Percentiles rank a stretch among this genome's conserved stretches.
These are phyloP conservation scores for Ptychodera flava DNA, from an alignment of 35 echinoderm and acorn worm species.

Conservation along the genomic window DNA sequence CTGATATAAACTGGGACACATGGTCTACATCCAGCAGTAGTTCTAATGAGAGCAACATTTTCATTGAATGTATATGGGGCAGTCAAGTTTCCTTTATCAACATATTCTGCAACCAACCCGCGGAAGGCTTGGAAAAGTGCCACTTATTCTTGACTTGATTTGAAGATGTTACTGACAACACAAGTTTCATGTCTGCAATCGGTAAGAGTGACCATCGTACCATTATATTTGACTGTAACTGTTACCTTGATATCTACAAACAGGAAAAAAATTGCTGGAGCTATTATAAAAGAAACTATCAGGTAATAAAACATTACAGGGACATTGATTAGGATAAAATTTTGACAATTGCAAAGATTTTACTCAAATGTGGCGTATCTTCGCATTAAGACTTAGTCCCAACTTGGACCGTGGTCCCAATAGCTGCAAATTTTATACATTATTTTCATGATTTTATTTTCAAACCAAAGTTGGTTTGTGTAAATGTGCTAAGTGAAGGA, in stretches of 20 bases:
- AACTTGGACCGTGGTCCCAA: no score
- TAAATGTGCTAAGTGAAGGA: no score
- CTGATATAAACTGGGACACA: not conserved
- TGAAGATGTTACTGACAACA: not conserved
- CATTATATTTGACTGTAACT: not conserved
- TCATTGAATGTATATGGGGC: not conserved
- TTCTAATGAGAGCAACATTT: no score
- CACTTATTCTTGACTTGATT: not conserved
- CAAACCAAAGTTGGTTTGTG: no score
- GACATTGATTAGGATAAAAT: not conserved
- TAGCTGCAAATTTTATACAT: no score
- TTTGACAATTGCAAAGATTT: not conserved
- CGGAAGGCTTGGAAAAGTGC: not conserved
- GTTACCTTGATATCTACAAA: not conserved
- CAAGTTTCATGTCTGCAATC: not conserved
- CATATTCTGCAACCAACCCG: not conserved
- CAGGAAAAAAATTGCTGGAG: not conserved
- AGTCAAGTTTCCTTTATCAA: not conserved
- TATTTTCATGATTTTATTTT: no score
- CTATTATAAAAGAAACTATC: not conserved
- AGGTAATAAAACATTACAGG: not conserved
- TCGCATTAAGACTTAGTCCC: no score
- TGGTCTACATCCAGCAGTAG: not conserved
- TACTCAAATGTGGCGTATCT: not conserved
- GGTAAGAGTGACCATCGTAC: not conserved